A percentile compares a stretch with the other conserved stretches of the same genome.
These are phyloP conservation scores for Pristiophorus japonicus DNA, from an alignment of 2,113 vertebrate genomes.

Conservation along the genomic window DNA sequence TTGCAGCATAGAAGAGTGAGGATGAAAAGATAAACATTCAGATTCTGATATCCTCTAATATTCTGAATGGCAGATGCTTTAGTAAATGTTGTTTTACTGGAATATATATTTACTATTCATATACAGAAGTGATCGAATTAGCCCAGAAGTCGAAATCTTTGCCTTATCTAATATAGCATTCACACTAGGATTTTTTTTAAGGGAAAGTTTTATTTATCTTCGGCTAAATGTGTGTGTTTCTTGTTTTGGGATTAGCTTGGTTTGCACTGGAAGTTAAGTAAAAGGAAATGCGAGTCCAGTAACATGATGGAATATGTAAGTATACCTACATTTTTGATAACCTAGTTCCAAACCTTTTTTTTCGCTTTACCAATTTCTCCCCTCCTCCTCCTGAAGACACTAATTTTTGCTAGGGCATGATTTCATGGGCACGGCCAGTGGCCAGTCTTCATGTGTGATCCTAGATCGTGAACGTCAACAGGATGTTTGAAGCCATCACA, in stretches of 20 bases:
- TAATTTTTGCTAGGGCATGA: neutral
- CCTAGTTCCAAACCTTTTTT: neutral
- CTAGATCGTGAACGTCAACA: neutral
- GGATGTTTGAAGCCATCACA: neutral
- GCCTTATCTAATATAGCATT: neutral
- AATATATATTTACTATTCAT: neutral
- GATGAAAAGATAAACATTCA: neutral
- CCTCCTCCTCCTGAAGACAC: neutral
- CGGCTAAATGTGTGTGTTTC: neutral
- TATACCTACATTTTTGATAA: conserved; percentile 44
- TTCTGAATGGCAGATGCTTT: neutral
- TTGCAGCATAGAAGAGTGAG: neutral
- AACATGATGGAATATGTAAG: conserved; percentile 97
- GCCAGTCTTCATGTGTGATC: neutral
- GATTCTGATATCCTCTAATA: neutral
- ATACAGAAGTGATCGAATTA: neutral
- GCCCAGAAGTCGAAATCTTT: neutral
- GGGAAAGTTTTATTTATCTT: neutral
- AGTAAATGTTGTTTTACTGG: neutral
- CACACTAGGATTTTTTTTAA: neutral
- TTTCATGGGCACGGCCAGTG: neutral
- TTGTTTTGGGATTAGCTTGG: conserved; percentile 68
- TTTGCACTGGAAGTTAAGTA: conserved; percentile 97
- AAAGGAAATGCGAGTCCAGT: conserved; percentile 97
- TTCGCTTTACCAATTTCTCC: neutral